phyloP scores from a whole-genome alignment of 2,797 vertebrate species.

The Vireo griseus region DNA sequence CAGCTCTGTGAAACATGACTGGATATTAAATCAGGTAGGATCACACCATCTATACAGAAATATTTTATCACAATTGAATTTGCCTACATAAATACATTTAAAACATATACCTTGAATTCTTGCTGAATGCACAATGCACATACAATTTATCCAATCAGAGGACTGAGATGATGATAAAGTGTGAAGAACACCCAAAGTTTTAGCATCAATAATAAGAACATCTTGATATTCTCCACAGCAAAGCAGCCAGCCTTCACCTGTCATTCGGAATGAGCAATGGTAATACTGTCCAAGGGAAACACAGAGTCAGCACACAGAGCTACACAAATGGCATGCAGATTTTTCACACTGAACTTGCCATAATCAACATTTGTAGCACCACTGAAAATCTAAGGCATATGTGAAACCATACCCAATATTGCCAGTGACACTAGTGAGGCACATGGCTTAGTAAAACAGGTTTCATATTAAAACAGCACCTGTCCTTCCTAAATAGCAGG shows the following conservation, averaged over 20 bases:
- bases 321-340: not conserved
- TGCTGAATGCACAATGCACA: slow-evolving; percentile 76
- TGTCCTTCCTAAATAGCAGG: not conserved
- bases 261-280: slow-evolving; percentile 79
- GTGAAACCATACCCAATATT: not conserved
- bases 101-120: slow-evolving; percentile 75
- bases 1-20: not conserved
- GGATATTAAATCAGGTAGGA: not conserved
- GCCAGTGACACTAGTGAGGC: not conserved
- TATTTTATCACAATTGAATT: not conserved
- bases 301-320: not conserved
- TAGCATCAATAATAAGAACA: slow-evolving; percentile 77
- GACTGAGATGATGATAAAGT: slow-evolving; percentile 65
- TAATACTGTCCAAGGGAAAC: slow-evolving; percentile 72
- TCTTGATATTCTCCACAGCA: slow-evolving; percentile 81
- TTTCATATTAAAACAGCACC: not conserved
- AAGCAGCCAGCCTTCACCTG: slow-evolving; percentile 79
- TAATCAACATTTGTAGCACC: not conserved
- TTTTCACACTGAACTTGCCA: not conserved
- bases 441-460: not conserved
- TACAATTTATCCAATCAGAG: slow-evolving; percentile 78
- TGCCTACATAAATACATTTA: not conserved
- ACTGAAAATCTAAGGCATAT: not conserved
- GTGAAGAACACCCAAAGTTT: slow-evolving; percentile 71
- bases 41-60: not conserved